Evolutionary conservation across 2,797 vertebrate species (phyloP).

Genomic region (Leucoraja ocellata): DNA sequence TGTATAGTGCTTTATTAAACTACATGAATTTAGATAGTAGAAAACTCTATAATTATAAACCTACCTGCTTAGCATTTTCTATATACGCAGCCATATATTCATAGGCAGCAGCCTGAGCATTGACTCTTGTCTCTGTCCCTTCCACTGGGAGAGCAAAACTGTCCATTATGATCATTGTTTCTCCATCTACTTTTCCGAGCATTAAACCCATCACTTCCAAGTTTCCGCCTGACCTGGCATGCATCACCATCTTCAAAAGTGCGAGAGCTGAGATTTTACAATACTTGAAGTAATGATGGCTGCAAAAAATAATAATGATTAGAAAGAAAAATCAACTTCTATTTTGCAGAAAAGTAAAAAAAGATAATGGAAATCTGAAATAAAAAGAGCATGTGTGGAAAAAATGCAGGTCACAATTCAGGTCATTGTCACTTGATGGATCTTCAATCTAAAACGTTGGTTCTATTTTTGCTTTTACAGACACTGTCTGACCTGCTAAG

Average conservation of each 20-base stretch:
- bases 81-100: slow-evolving; percentile 99
- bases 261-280: slow-evolving; percentile 95
- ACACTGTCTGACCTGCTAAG: too few relatives aligned
- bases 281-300: slow-evolving; percentile 98
- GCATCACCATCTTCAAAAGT: slow-evolving; percentile 98
- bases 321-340: background rate
- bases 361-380: background rate
- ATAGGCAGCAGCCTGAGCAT: slow-evolving; percentile 93
- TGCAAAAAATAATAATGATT: slow-evolving; percentile 48
- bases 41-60: background rate
- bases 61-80: slow-evolving; percentile 97
- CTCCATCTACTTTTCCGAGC: slow-evolving; percentile 95
- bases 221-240: slow-evolving; percentile 91
- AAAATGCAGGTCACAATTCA: too few relatives aligned
- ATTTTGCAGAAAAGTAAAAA: background rate
- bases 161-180: slow-evolving; percentile 99
- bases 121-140: slow-evolving; percentile 92
- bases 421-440: too few relatives aligned
- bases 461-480: too few relatives aligned
- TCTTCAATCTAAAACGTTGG: too few relatives aligned
- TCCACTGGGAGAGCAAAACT: slow-evolving; percentile 96
- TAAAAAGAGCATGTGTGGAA: too few relatives aligned
- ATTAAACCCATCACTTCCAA: slow-evolving; percentile 98
- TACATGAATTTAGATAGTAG: background rate
- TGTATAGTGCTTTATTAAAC: background rate